A percentile compares a stretch with the other conserved stretches of the same genome.
Conservation (phyloP, 2,113 vertebrate genomes). For the Odocoileus hemionus region DNA sequence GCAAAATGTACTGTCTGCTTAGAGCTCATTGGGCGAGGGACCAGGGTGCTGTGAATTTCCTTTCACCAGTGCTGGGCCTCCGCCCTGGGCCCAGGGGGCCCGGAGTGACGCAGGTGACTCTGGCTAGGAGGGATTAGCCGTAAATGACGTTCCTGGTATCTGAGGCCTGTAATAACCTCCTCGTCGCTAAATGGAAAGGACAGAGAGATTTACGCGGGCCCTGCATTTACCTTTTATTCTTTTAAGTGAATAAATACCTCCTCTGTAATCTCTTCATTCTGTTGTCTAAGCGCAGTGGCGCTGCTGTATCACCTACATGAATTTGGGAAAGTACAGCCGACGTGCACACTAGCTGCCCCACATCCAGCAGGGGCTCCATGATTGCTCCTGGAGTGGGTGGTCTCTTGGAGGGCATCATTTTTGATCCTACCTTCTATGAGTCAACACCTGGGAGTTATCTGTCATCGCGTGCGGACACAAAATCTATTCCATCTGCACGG, state of each 20-base stretch:
- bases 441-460: background rate
- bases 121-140: slow-evolving; percentile 39
- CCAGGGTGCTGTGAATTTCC: background rate
- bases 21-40: background rate
- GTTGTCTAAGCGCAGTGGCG: background rate
- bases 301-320: background rate
- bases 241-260: background rate
- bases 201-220: slow-evolving; percentile 15
- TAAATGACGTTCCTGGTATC: background rate
- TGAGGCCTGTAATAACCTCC: slow-evolving; percentile 30
- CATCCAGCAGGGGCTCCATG: background rate
- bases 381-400: background rate
- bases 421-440: background rate
- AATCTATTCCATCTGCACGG: background rate
- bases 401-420: background rate
- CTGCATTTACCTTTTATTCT: background rate
- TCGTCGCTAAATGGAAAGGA: background rate
- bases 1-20: background rate
- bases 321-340: background rate
- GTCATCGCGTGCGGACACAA: background rate
- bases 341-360: no score
- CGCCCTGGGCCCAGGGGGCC: background rate
- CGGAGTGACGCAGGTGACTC: slow-evolving; percentile 8
- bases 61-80: background rate
- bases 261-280: background rate